Base-by-base conservation (phyloP, 2,888 invertebrate genomes). In the Halocaridina rubra region DNA sequence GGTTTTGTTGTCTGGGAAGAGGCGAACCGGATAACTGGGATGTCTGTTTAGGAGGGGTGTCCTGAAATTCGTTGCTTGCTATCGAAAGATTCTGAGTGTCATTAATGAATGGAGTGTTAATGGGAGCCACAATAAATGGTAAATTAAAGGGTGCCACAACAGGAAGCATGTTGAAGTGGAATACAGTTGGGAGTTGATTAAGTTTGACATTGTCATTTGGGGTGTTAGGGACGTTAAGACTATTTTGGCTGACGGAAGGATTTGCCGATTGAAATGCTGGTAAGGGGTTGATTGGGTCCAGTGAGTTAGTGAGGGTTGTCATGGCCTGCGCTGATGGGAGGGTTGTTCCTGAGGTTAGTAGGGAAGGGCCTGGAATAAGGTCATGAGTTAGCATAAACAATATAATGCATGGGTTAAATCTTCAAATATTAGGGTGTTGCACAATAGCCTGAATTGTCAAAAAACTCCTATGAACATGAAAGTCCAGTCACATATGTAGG, bases 311-410 rank as follows among this genome's bases (percentile, higher is more conserved):
- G 53, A 30, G 77, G 69, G 29, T 27, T 57, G 32, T 57, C 29
- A 59, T 8, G 72, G 39, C 16, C 33, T 71, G 33, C 57, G 27
- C 4, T 33, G 57, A 2, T 1, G 80, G 3, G 24, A 64, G 29
- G 39, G 29, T 74, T 32, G 64, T 24, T 3, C 33, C 22, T 22
- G 61, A 32, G 64, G 81, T 75, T 81, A 81, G 39, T 64, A 19
- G 61, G 59, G 61, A 32, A 61, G 72, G 61, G 32, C 72, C 80
- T 80, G 80, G 22, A 80, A 80, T 13, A 59, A 71, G 80, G 80
- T 33, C 61, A 59, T 53, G 19, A 53, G 53, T 53, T 53, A 53
- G 53, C 53, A 16, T n/a, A 19, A 7, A 53, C 16, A 53, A 53
- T 10, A 53, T 10, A n/a, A n/a, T n/a, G n/a, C n/a, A n/a, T n/a